A percentile compares a stretch with the other conserved stretches of the same genome.
Conservation (phyloP, 2,797 vertebrate genomes). For the Enteromius unitaeniatus region DNA sequence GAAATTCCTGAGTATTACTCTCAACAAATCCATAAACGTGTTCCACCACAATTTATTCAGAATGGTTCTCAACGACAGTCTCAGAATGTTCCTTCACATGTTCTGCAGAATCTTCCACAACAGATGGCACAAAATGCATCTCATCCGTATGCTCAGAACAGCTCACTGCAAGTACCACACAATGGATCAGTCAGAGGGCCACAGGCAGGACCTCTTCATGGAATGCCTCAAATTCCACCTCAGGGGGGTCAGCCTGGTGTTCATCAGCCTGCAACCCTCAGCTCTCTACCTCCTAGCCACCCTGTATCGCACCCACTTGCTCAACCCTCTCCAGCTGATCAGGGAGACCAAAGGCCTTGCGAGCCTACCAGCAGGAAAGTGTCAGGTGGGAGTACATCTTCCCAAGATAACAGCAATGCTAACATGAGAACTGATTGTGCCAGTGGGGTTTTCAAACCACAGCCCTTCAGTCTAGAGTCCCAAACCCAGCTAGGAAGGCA, state of each 20-base stretch:
- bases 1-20: neutral
- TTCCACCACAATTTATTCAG: constrained; percentile 23
- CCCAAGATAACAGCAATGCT: constrained; percentile 60
- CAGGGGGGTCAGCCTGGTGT: constrained; percentile 66
- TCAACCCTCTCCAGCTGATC: constrained; percentile 75
- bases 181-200: constrained; percentile 45
- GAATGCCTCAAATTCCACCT: constrained; percentile 62
- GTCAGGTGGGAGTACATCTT: constrained; percentile 46
- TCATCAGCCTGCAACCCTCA: constrained; percentile 71
- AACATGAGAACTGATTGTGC: constrained; percentile 62
- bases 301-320: constrained; percentile 70
- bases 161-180: constrained; percentile 46
- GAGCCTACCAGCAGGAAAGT: constrained; percentile 70
- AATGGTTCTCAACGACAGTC: constrained; percentile 26
- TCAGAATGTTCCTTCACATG: constrained; percentile 33
- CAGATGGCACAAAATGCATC: constrained; percentile 36
- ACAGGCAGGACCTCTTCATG: constrained; percentile 66
- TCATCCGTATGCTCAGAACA: constrained; percentile 55
- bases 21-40: constrained; percentile 28
- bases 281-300: constrained; percentile 74
- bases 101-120: constrained; percentile 44
- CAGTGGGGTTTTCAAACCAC: constrained; percentile 68
- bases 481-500: constrained; percentile 60
- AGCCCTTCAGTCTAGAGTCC: constrained; percentile 68
- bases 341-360: constrained; percentile 72